Base-by-base conservation (phyloP, 2,113 vertebrate genomes). In the Eurystomus gularis region DNA sequence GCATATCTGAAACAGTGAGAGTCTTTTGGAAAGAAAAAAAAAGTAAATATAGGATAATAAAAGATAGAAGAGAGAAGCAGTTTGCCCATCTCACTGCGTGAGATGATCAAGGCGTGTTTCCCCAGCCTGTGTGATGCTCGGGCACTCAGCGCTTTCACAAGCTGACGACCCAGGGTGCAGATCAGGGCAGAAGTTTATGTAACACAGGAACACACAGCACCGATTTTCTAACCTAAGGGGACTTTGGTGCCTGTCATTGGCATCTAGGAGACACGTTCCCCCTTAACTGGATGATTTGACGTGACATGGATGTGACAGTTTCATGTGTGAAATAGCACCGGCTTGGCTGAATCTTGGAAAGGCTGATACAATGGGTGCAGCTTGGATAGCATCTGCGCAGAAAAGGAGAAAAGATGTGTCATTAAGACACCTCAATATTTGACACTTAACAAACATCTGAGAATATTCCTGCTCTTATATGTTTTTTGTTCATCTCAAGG, bases 101-200 rank as follows among this genome's bases (percentile, higher is more conserved):
- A 48, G 69, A 42, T 0, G 0, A n/a, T 21, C 0, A 0, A 31
- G 69, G 60, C 1, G 1, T 19, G n/a, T 42, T 80, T 58, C n/a
- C 31, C 17, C 51, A 71, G 55, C 35, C 44, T 0, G 0, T 11
- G 21, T 5, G 61, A 31, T 55, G n/a, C 61, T 71, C 3, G 2
- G 65, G 18, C 46, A 18, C 37, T 37, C 2, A 0, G 65, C 0
- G 0, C 52, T 48, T 58, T 33, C 76, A 26, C 42, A 66, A 40
- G 26, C 48, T 72, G 84, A 46, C 0, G 2, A 60, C 42, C 49
- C 28, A 37, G 35, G 64, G 69, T 82, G 62, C 42, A 70, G 55
- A 31, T 44, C 60, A 70, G 85, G 71, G 68, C 75, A 80, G 73
- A 24, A 42, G 21, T 70, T 90, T 92, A 57, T 51, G 55, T 66